Evolutionary conservation across 2,113 vertebrate genomes (phyloP).

Genomic region (Artemisiospiza belli): DNA sequence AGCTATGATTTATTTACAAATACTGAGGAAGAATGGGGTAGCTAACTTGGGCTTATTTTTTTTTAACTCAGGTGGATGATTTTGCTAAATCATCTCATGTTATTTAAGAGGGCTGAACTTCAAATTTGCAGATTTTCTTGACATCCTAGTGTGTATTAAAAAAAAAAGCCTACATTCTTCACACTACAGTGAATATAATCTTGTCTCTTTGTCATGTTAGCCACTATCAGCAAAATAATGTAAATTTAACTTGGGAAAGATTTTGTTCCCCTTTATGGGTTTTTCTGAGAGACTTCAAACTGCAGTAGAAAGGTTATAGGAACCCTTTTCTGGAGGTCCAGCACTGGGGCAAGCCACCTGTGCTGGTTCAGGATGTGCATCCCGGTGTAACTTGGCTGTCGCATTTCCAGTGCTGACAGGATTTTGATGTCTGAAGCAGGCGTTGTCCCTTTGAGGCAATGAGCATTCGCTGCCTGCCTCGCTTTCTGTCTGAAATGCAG

Average conservation of each 20-base stretch:
- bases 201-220: not conserved
- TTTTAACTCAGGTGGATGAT: not conserved
- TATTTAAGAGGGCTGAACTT: constrained; percentile 54
- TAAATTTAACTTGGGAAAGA: constrained; percentile 45
- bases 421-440: constrained; percentile 15
- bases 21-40: not conserved
- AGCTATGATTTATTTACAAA: not conserved
- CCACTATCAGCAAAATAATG: not conserved
- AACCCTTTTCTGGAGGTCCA: not conserved
- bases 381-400: not conserved
- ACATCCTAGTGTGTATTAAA: not conserved
- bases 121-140: not conserved
- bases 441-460: constrained; percentile 4
- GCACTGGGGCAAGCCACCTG: not conserved
- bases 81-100: constrained; percentile 24
- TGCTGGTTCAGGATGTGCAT: not conserved
- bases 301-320: not conserved
- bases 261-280: not conserved
- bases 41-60: not conserved
- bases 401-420: not conserved
- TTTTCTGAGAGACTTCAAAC: not conserved
- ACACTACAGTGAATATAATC: not conserved
- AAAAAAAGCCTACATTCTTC: not conserved
- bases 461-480: not conserved
- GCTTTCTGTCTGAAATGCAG: constrained; percentile 15